Base-by-base conservation (phyloP, 2,797 vertebrate genomes). In the Megalops cyprinoides region DNA sequence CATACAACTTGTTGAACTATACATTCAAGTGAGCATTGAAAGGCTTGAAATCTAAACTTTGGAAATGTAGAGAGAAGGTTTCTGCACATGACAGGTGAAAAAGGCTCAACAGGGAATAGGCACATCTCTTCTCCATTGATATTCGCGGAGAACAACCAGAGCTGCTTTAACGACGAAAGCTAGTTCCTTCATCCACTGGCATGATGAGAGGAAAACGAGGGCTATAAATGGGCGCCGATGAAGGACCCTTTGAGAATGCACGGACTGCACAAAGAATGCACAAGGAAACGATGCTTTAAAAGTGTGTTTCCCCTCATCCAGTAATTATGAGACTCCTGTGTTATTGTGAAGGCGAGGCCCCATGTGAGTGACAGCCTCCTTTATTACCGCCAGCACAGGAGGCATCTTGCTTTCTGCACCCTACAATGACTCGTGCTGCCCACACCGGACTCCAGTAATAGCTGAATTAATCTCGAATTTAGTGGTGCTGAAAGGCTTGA, bases 381-480 rank as follows among this genome's bases (percentile, higher is more conserved):
- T 67, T 67, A 55, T 69, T 37, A n/a, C 46, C 62, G n/a, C 7
- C 75, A 48, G 56, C n/a, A 51, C 56, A 3, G 56, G 58, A 51
- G 74, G 31, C 46, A 74, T 55, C 62, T 34, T 44, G 74, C 58
- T 76, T 76, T 76, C 58, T 55, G n/a, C 60, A 18, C 56, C 37
- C 37, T 42, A 53, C 48, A 76, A 81, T 67, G 51, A 67, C 74
- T n/a, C 25, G 46, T 46, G 10, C n/a, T 76, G 73, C 37, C 56
- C 58, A 51, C 34, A 76, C 20, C 60, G 48, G 46, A 44, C 58
- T 53, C 28, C 28, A 39, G 74, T 58, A 60, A 49, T 58, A 53
- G 58, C 48, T 42, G 23, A 25, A 81, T 55, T 81, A 39, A 76
- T 81, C 74, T 49, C 37, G 60, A 60, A 31, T 53, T 28, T 15